Evolutionary conservation across 2,113 vertebrate species (phyloP), one percentile per base, ranked within the genome.

Genomic region (Dolichotis patagonum): DNA sequence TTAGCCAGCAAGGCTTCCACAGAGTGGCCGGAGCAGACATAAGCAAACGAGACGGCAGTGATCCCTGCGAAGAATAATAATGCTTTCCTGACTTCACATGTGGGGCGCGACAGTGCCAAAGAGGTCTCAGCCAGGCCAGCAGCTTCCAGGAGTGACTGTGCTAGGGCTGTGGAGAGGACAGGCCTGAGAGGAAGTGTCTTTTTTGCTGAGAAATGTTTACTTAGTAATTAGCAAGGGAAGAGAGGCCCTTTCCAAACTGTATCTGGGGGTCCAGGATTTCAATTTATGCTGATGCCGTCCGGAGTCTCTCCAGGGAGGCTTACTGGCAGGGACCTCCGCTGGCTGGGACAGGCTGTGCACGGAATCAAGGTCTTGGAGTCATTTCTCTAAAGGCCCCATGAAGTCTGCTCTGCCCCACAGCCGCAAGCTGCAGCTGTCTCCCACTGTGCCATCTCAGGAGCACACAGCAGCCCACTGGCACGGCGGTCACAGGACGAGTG

Each of bases 271-370:
- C 85, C 96, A 97, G 92, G 96, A 97, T 97, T 97, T 96, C 90
- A 98, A 98, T 96, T 97, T 96, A 98, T 96, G 96, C 96, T 97
- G 97, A 98, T 97, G 90, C 90, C 95, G 75, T 97, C 75, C 1
- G 30, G 60, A 92, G 41, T 88, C 73, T 90, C 90, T 97, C 97
- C 88, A 95, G 98, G 95, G 97, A 98, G 80, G 54, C 94, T 95
- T 89, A 97, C 89, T 98, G 97, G 97, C 95, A 98, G 96, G 90
- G 85, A 96, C 96, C 90, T 92, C 43, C 46, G 84, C 65, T 97
- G 96, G 97, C 97, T 69, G 13, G 82, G 90, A 90, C n/a, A 96
- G 69, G 49, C 92, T 96, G 43, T 14, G 49, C 78, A 92, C 62
- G 71, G 60, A 97, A 96, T 96, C 98, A 98, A 97, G 90, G 71